These are phyloP conservation scores for Syrrhaptes paradoxus DNA, from an alignment of 2,113 vertebrate species.

Conservation along the genomic window DNA sequence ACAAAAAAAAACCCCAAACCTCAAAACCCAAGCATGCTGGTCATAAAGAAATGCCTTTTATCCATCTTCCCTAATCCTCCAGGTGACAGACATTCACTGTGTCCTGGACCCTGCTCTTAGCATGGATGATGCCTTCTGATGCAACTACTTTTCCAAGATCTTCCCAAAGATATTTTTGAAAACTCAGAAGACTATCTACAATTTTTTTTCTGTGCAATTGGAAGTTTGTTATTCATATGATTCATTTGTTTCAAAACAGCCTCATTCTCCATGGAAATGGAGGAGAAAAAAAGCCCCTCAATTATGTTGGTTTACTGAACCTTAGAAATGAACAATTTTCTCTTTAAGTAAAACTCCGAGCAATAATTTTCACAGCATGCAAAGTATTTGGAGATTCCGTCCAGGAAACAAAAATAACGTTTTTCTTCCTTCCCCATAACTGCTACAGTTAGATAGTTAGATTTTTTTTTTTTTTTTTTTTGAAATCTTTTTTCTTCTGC, in stretches of 20 bases:
- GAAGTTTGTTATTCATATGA: background rate
- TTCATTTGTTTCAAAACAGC: background rate
- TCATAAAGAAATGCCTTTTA: background rate
- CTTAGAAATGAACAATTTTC: background rate
- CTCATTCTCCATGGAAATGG: background rate
- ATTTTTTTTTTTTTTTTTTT: background rate
- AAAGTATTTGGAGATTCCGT: background rate
- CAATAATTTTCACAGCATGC: background rate
- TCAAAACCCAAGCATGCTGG: background rate
- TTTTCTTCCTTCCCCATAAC: background rate
- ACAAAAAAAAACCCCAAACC: background rate
- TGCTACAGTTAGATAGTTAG: background rate
- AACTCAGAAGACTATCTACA: background rate
- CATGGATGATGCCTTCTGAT: fast-evolving
- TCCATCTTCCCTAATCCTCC: background rate
- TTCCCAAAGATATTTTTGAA: background rate
- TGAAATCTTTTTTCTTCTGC: background rate
- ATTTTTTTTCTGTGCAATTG: background rate
- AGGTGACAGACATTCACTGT: background rate
- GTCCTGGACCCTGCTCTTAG: background rate
- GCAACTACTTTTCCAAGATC: background rate
- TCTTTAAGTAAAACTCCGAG: background rate
- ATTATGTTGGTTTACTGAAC: background rate
- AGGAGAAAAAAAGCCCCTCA: background rate
- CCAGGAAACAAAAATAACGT: background rate